Base-by-base conservation (phyloP, 2,888 invertebrate species). In the Tetheella fluctuosa region DNA sequence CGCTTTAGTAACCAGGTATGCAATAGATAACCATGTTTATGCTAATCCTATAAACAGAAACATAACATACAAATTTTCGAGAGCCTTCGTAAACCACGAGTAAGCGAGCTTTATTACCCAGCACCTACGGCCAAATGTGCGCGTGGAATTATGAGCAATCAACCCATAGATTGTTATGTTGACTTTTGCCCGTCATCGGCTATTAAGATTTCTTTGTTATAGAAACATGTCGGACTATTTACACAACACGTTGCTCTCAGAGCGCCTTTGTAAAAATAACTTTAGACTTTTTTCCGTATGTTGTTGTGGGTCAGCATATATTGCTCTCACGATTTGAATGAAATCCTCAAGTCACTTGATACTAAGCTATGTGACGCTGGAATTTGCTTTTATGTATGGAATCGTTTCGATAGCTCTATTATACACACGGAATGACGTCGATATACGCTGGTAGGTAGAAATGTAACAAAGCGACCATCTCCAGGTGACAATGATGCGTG, bases 171-270 rank as follows among this genome's bases (percentile, higher is more conserved):
- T 93, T 93, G 92, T 93, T 90, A 82, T 85, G 85, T 89, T 87
- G 87, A 89, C 89, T 91, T 84, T 89, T 83, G 89, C 91, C 85
- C 89, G 92, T 93, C 92, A 92, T 91, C 91, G 90, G 88, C 85
- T 91, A 91, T 92, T 92, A 92, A 93, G 92, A 91, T 86, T 89
- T 91, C 92, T 91, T 93, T 93, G 92, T 93, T 91, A 86, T 83
- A 86, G 89, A 88, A 91, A 92, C 92, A 92, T 91, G 91, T 91
- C 85, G 90, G 86, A 91, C 91, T 93, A 91, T 93, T 92, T 93
- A 93, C 90, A 91, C 90, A 92, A 91, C 92, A 92, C 90, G 90
- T 74, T 83, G 85, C 86, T 77, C 82, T 88, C 81, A 81, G 86
- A 88, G 81, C 75, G 83, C 79, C 83, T 88, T 90, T 90, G 84